Evolutionary conservation across 92 coral and sea anemone species (phyloP).

Genomic region (Epizoanthus fatuus): DNA sequence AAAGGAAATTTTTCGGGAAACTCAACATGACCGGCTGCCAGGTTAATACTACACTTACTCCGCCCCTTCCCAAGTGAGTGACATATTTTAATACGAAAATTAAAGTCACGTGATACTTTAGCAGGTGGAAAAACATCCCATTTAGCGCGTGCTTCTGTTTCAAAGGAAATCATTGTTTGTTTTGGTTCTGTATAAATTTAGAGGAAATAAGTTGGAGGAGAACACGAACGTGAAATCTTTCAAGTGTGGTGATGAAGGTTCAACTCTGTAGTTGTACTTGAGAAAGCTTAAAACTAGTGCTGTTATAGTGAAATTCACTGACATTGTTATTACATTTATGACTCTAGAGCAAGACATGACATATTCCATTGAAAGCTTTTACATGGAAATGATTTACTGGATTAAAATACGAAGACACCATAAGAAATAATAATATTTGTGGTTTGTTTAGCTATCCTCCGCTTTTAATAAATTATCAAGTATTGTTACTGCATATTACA

Average conservation of each 20-base stretch:
- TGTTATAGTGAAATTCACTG: too few species aligned
- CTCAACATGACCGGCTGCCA: too few species aligned
- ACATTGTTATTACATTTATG: not conserved
- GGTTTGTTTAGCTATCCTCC: not conserved
- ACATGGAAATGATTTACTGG: not conserved
- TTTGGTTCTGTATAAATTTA: not conserved
- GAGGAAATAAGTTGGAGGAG: not conserved
- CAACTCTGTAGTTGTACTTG: not conserved
- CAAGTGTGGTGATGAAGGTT: not conserved
- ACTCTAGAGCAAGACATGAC: not conserved
- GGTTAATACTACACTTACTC: too few species aligned
- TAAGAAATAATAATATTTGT: not conserved
- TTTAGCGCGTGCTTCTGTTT: conserved; percentile 1
- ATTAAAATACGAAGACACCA: not conserved
- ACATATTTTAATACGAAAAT: too few species aligned
- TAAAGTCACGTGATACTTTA: conserved; percentile 6
- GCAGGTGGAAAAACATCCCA: conserved; percentile 7
- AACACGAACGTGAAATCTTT: not conserved
- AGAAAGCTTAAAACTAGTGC: not conserved
- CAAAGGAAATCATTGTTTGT: not conserved
- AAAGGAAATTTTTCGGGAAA: too few species aligned
- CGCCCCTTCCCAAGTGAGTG: too few species aligned
- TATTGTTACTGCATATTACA: not conserved
- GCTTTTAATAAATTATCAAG: not conserved
- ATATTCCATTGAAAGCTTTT: not conserved